phyloP scores from a whole-genome alignment of 2,888 invertebrate species.

The Leucania comma region DNA sequence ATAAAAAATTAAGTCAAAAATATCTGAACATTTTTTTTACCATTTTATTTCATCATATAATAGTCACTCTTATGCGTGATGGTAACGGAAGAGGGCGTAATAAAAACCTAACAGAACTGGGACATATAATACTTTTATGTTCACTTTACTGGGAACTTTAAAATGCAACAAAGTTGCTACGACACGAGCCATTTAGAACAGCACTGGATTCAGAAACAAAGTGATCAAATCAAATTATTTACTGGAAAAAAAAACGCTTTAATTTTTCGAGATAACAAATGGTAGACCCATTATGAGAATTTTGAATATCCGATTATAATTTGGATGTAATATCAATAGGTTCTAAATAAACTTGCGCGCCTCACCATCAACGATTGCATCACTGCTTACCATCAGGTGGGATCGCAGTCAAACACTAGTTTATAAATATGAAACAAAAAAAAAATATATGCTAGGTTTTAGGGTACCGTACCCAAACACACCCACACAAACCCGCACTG shows the following conservation, averaged over 20 bases:
- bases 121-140: slow-evolving; percentile 49
- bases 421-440: too few species aligned
- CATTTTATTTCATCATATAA: slow-evolving; percentile 1
- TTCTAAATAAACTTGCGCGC: too few species aligned
- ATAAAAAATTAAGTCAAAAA: not conserved
- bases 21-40: not conserved
- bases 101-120: slow-evolving; percentile 45
- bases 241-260: not conserved
- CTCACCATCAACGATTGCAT: too few species aligned
- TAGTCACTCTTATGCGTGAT: slow-evolving; percentile 15
- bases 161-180: slow-evolving; percentile 41
- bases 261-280: not conserved
- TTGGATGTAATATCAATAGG: too few species aligned
- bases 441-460: too few species aligned
- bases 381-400: too few species aligned
- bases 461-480: too few species aligned
- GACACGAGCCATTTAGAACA: slow-evolving; percentile 5
- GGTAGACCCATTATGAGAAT: too few species aligned
- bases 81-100: slow-evolving; percentile 28
- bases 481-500: too few species aligned
- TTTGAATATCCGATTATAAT: too few species aligned
- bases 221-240: not conserved
- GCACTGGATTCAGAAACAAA: not conserved
- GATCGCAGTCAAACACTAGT: too few species aligned
- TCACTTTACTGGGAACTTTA: slow-evolving; percentile 27